phyloP scores from a whole-genome alignment of 2,888 invertebrate species.

The Asteroscopus sphinx region DNA sequence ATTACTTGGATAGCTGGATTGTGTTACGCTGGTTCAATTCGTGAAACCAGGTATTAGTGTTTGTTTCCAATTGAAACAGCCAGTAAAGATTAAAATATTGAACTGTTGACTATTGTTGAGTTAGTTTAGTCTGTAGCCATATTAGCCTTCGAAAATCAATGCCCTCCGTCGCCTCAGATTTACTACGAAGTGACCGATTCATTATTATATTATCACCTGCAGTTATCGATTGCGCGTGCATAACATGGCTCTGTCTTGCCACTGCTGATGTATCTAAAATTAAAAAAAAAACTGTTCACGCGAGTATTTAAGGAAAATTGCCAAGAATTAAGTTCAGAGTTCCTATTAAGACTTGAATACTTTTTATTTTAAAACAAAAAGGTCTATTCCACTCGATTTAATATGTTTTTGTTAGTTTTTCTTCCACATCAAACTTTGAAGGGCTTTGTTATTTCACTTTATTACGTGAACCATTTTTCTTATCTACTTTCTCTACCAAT shows the following conservation, averaged over 20 bases:
- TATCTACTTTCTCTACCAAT: slow-evolving; percentile 20
- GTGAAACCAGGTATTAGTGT: slow-evolving; percentile 49
- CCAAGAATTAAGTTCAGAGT: no score
- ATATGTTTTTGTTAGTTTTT: no score
- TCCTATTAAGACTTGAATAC: no score
- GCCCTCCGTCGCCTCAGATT: slow-evolving; percentile 61
- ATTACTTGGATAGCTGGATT: slow-evolving; percentile 32
- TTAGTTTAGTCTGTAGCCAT: slow-evolving; percentile 1
- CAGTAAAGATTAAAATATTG: slow-evolving; percentile 50
- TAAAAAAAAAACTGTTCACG: no score
- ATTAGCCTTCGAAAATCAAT: slow-evolving; percentile 24
- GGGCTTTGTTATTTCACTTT: no score
- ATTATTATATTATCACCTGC: slow-evolving; percentile 68
- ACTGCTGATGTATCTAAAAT: no score
- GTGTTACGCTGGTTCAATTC: slow-evolving; percentile 49
- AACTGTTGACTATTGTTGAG: slow-evolving; percentile 4
- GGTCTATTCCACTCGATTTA: no score
- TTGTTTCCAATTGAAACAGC: slow-evolving; percentile 45
- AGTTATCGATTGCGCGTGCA: slow-evolving; percentile 43
- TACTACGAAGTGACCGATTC: slow-evolving; percentile 65
- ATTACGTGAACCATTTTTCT: neutral
- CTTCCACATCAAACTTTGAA: no score
- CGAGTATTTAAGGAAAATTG: slow-evolving; percentile 18
- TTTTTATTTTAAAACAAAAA: no score
- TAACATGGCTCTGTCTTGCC: slow-evolving; percentile 30